A percentile compares a stretch with the other conserved stretches of the same genome.
Conservation (phyloP, 2,888 invertebrate genomes). For the Drosophila eohydei region DNA sequence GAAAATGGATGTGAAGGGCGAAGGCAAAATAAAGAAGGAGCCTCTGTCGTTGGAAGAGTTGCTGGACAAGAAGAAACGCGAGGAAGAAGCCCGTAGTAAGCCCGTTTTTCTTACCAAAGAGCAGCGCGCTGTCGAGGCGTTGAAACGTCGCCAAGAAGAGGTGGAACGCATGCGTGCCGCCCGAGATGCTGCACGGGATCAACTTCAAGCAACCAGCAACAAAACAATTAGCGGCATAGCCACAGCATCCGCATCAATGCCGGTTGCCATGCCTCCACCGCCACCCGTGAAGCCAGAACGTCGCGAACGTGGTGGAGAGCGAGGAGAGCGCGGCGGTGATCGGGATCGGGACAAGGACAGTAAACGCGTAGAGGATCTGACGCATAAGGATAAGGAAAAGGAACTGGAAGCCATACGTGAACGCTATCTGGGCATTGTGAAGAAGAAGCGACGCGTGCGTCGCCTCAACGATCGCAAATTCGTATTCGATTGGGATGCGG, state of each 20-base stretch:
- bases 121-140: constrained; percentile 95
- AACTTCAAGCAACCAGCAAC: constrained; percentile 44
- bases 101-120: constrained; percentile 99
- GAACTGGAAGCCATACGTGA: constrained; percentile 98
- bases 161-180: constrained; percentile 92
- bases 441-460: constrained; percentile 96
- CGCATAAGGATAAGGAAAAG: constrained; percentile 93
- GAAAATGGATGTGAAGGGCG: constrained; percentile 82
- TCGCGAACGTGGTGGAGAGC: constrained; percentile 85
- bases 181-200: constrained; percentile 85
- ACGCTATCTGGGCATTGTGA: constrained; percentile 95
- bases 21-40: constrained; percentile 86
- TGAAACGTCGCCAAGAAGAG: constrained; percentile 95
- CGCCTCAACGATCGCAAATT: constrained; percentile 99
- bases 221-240: constrained; percentile 58
- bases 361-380: constrained; percentile 82
- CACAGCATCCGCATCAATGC: constrained; percentile 57
- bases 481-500: constrained; percentile 99
- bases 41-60: constrained; percentile 98
- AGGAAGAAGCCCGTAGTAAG: constrained; percentile 97
- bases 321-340: constrained; percentile 57
- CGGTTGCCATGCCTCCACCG: constrained; percentile 37
- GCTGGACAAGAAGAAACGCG: constrained; percentile 97
- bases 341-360: constrained; percentile 85
- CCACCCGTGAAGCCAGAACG: constrained; percentile 53